phyloP scores from a whole-genome alignment of 2,888 invertebrate species.

The Drosophila antonietae region DNA sequence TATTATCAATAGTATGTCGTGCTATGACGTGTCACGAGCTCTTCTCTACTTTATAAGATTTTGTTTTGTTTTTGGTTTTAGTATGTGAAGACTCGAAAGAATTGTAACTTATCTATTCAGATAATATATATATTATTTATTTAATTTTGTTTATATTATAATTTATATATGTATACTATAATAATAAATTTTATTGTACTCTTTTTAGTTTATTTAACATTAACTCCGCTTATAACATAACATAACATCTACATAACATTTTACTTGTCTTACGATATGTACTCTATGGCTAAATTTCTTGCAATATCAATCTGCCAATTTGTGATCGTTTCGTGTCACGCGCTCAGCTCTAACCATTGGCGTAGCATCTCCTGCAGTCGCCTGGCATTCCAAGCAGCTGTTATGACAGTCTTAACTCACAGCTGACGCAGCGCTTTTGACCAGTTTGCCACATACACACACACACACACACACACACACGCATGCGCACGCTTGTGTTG shows the following conservation, averaged over 20 bases:
- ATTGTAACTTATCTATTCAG: too few species aligned
- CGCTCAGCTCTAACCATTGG: neutral
- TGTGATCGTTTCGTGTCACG: conserved; percentile 18
- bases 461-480: conserved; percentile 9
- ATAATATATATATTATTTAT: too few species aligned
- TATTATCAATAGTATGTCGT: neutral
- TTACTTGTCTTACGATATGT: neutral
- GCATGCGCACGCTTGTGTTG: conserved; percentile 1
- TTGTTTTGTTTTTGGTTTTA: too few species aligned
- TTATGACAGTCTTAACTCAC: conserved; percentile 50
- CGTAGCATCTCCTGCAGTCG: conserved; percentile 11
- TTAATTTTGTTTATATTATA: neutral
- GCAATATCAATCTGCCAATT: neutral
- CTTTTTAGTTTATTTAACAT: too few species aligned
- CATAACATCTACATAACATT: too few species aligned
- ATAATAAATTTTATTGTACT: too few species aligned
- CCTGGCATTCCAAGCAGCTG: conserved; percentile 28
- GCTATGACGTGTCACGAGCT: neutral
- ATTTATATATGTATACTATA: too few species aligned
- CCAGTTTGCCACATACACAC: conserved; percentile 35
- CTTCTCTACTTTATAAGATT: neutral
- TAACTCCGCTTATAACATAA: neutral
- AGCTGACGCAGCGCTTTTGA: conserved; percentile 49
- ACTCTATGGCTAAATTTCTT: neutral
- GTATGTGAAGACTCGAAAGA: too few species aligned